A percentile compares a stretch with the other conserved stretches of the same genome.
Conservation (phyloP, 30 jellyfish, hydroid and myxozoan genomes). For the Morbakka virulenta region DNA sequence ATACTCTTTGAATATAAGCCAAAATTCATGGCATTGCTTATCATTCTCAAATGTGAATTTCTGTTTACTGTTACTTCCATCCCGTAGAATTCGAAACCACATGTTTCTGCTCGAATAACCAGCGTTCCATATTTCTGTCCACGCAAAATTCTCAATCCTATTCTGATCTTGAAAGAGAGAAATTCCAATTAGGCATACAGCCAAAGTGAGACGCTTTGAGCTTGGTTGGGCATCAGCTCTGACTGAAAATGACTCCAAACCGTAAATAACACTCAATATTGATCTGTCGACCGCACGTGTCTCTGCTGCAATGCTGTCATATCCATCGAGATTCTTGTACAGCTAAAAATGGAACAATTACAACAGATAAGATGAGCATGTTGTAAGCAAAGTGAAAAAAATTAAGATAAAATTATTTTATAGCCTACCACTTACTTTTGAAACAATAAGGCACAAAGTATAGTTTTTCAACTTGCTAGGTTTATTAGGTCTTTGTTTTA, state of each 20-base stretch:
- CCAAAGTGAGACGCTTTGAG: constrained; percentile 26
- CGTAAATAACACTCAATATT: constrained; percentile 41
- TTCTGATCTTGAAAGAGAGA: constrained; percentile 47
- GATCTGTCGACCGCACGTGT: constrained; percentile 67
- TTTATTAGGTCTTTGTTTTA: too few relatives aligned
- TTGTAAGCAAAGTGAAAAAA: too few relatives aligned
- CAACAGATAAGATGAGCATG: not conserved
- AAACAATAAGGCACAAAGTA: too few relatives aligned
- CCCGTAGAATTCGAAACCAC: constrained; percentile 84
- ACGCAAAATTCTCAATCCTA: constrained; percentile 59
- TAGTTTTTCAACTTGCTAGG: too few relatives aligned
- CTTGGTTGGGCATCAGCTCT: constrained; percentile 90
- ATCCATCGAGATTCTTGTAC: constrained; percentile 56
- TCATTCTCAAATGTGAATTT: constrained; percentile 44
- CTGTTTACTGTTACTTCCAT: constrained; percentile 83
- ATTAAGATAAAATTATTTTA: not conserved
- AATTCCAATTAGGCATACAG: constrained; percentile 77
- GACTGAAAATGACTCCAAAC: constrained; percentile 69
- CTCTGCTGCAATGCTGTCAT: constrained; percentile 69
- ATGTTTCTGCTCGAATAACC: constrained; percentile 61
- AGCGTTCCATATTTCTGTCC: constrained; percentile 94
- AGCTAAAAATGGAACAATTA: constrained; percentile 20
- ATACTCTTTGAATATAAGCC: constrained; percentile 60
- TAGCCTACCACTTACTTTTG: not conserved
- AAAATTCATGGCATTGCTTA: constrained; percentile 57